phyloP scores from a whole-genome alignment of 2,888 invertebrate species.

The Mesopsocus fuscifrons region DNA sequence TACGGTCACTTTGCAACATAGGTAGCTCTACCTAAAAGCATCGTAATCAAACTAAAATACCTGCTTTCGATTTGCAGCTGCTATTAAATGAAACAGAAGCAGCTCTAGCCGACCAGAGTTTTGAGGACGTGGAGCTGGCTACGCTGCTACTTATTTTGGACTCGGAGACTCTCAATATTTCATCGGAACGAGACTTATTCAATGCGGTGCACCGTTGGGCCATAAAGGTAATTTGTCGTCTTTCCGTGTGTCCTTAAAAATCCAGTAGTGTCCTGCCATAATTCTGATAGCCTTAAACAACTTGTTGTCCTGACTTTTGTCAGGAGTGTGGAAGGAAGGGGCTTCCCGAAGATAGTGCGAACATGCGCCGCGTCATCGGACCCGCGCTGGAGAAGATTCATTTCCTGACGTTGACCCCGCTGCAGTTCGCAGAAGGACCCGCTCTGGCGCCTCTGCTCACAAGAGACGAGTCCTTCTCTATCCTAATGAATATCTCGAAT shows the following conservation, averaged over 20 bases:
- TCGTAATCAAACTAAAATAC: not conserved
- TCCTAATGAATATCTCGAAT: slow-evolving; percentile 66
- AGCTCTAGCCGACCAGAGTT: slow-evolving; percentile 52
- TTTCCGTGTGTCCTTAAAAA: too few species aligned
- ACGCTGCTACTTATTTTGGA: slow-evolving; percentile 59
- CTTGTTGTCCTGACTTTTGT: too few species aligned
- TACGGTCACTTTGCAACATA: too few species aligned
- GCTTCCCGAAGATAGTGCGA: slow-evolving; percentile 13
- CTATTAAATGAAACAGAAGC: slow-evolving; percentile 58
- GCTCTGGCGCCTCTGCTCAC: slow-evolving; percentile 44
- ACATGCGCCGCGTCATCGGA: slow-evolving; percentile 16
- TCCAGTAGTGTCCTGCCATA: too few species aligned
- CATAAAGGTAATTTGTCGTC: too few species aligned
- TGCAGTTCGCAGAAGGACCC: slow-evolving; percentile 68
- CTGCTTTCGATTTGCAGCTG: slow-evolving; percentile 29
- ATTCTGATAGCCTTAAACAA: too few species aligned
- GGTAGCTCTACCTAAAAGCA: too few species aligned
- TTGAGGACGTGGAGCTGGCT: slow-evolving; percentile 54
- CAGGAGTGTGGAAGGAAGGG: slow-evolving; percentile 8
- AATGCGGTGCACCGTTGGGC: slow-evolving; percentile 50
- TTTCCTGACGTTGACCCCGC: slow-evolving; percentile 57
- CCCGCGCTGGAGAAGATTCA: slow-evolving; percentile 54
- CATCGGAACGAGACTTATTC: slow-evolving; percentile 59
- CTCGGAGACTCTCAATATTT: slow-evolving; percentile 49
- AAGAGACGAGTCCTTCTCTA: slow-evolving; percentile 58